These are phyloP conservation scores for Falco punctatus DNA, from an alignment of 2,113 vertebrate genomes.

Conservation along the genomic window DNA sequence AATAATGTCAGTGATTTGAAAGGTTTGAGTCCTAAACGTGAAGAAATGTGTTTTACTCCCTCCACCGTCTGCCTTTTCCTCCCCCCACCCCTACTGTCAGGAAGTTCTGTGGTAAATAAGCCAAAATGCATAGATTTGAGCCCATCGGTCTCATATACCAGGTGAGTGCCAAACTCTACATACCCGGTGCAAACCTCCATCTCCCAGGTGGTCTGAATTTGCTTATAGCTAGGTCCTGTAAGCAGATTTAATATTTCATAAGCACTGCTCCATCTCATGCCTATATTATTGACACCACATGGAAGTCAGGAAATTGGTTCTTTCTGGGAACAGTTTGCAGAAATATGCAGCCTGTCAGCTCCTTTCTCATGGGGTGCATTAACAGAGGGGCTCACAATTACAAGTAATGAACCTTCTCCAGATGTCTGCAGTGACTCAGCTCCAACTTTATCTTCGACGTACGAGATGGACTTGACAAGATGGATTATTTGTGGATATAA, in stretches of 20 bases:
- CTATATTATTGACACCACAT: constrained; percentile 98
- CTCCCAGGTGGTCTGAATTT: constrained; percentile 95
- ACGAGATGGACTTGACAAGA: constrained; percentile 79
- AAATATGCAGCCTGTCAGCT: constrained; percentile 90
- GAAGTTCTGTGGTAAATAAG: constrained; percentile 67
- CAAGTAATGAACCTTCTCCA: constrained; percentile 89
- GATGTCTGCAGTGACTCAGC: constrained; percentile 86
- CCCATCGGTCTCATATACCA: constrained; percentile 45
- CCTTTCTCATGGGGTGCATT: constrained; percentile 85
- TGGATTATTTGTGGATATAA: constrained; percentile 77
- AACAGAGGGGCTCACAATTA: constrained; percentile 89
- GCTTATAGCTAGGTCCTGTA: constrained; percentile 78
- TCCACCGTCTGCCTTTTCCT: not conserved
- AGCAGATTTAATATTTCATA: constrained; percentile 98
- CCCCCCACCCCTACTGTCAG: constrained; percentile 16
- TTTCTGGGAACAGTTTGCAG: constrained; percentile 92
- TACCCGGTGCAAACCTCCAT: constrained; percentile 75
- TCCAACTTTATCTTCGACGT: constrained; percentile 77
- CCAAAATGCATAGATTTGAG: constrained; percentile 38
- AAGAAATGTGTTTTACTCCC: constrained; percentile 65
- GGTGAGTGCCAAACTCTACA: constrained; percentile 68
- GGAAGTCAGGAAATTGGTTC: constrained; percentile 92
- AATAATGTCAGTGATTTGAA: constrained; percentile 78
- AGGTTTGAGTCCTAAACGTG: constrained; percentile 67
- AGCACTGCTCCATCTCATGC: constrained; percentile 87